Base-by-base conservation (phyloP, 1,140 invertebrate genomes). In the Matsumurasca onukii region DNA sequence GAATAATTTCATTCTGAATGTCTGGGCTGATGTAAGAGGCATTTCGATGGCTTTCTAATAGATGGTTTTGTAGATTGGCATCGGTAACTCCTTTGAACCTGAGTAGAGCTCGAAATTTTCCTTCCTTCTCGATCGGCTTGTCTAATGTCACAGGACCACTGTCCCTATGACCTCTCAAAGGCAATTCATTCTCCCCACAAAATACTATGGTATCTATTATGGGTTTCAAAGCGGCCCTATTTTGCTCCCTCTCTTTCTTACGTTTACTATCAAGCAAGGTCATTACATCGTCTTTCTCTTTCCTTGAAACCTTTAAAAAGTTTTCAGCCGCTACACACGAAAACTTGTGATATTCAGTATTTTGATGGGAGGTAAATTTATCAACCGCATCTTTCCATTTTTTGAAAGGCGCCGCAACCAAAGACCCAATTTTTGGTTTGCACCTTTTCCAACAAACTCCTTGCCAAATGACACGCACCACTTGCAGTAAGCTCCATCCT, bases 1-100 rank as follows among this genome's bases (percentile, higher is more conserved):
- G 22, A 24, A 61, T 24, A 24, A 61, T 61, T 29, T 61, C 24
- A 61, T 61, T 29, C 30, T 61, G 57, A 27, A 61, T 29, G 20
- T 61, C 57, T 25, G 27, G 57, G 22, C 57, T 29, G 3, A 61
- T 5, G 30, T 61, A 61, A 61, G 57, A 9, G 5, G 57, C 27
- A 29, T 61, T 61, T 30, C 30, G 5, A 3, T 25, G 9, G 5
- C 27, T 9, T 3, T 61, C 30, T 13, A 12, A 9, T 13, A 61
- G 3, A 61, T 25, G 57, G 5, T 29, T 25, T 13, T 29, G 3
- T 12, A 61, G 30, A 3, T 61, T 24, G 5, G 24, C 12, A 61
- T 61, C 57, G 12, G 24, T 9, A 9, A 13, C 22, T 3, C 22
- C 57, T 3, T 27, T 3, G 20, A 29, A 61, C 30, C 57, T 61